Base-by-base conservation (phyloP, 2,113 vertebrate species). In the Spheniscus mendiculus region DNA sequence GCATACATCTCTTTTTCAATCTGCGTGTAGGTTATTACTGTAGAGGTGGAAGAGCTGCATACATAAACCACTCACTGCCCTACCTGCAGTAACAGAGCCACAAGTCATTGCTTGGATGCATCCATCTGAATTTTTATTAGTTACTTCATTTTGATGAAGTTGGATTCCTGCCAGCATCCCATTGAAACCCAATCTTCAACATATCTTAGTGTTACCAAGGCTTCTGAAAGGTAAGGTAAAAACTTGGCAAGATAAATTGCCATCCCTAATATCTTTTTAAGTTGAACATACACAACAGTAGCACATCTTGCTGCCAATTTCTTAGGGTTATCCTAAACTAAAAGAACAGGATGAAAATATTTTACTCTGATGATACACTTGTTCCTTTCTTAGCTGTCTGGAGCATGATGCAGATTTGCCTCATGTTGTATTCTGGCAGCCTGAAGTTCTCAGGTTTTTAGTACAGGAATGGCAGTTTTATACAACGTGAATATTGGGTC, bases 91-190 rank as follows among this genome's bases (percentile, higher is more conserved):
- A 92, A 59, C 40, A 92, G 58, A 94, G 63, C 34, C 92, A 90
- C 83, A 89, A 92, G 73, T 89, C 67, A 88, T 83, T 36, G 36
- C 58, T 83, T 87, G 58, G 40, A 45, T 92, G 47, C 73, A 89
- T 85, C 38, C 76, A 73, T 82, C 70, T 77, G 77, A 89, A 87
- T 93, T 94, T 94, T 83, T 94, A 80, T 87, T 92, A 92, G 80
- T 95, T 73, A 58, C 26, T 70, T 84, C 32, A 40, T 78, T 93
- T 90, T 2, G 2, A 50, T 87, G 84, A 80, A 50, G 52, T 30
- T 76, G 34, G 13, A 73, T 77, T 90, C 42, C 89, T 88, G 84
- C 53, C 63, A 91, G 42, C 21, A 63, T 70, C 42, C n/a, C 63
- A 18, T 0, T 83, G 83, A 94, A 92, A 92, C 17, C 18, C 29